Conservation (phyloP, 1,140 invertebrate species). For the Eufriesea mexicana region DNA sequence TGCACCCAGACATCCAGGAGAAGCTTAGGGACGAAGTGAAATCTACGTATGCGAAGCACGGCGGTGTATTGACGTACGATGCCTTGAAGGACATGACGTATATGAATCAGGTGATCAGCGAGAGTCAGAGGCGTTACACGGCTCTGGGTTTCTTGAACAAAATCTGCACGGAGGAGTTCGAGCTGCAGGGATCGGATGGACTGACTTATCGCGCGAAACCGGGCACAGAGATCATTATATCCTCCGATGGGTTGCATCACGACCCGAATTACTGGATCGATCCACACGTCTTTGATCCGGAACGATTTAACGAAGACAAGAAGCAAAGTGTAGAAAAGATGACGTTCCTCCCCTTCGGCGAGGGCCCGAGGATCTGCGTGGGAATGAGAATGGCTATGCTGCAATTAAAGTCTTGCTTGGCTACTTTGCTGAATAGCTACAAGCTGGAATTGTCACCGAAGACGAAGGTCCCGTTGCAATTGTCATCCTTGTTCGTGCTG, state of each 20-base stretch:
- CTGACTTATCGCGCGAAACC: slow-evolving; percentile 50
- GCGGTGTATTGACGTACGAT: slow-evolving; percentile 58
- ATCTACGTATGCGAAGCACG: slow-evolving; percentile 15
- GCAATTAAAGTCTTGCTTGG: slow-evolving; percentile 56
- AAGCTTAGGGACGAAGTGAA: slow-evolving; percentile 59
- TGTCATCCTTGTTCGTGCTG: slow-evolving; percentile 18
- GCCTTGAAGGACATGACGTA: slow-evolving; percentile 64
- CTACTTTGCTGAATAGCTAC: slow-evolving; percentile 57
- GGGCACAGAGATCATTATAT: slow-evolving; percentile 71
- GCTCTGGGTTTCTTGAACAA: slow-evolving; percentile 37
- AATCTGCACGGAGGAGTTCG: slow-evolving; percentile 52
- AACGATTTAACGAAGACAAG: slow-evolving; percentile 83
- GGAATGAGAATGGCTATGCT: slow-evolving; percentile 71
- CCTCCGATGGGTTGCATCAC: slow-evolving; percentile 80
- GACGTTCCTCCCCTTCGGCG: slow-evolving; percentile 84
- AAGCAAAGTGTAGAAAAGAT: slow-evolving; percentile 67
- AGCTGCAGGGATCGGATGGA: slow-evolving; percentile 66
- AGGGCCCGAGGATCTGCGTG: slow-evolving; percentile 84
- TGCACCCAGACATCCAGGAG: slow-evolving; percentile 46
- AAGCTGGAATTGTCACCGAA: slow-evolving; percentile 59
- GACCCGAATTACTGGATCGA: slow-evolving; percentile 74
- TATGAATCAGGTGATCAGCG: slow-evolving; percentile 64
- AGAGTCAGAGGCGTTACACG: slow-evolving; percentile 59
- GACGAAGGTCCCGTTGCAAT: slow-evolving; percentile 49
- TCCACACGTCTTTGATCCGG: slow-evolving; percentile 86